These are phyloP conservation scores for Itoplectis maculator DNA, from an alignment of 2,888 invertebrate species.

Conservation along the genomic window DNA sequence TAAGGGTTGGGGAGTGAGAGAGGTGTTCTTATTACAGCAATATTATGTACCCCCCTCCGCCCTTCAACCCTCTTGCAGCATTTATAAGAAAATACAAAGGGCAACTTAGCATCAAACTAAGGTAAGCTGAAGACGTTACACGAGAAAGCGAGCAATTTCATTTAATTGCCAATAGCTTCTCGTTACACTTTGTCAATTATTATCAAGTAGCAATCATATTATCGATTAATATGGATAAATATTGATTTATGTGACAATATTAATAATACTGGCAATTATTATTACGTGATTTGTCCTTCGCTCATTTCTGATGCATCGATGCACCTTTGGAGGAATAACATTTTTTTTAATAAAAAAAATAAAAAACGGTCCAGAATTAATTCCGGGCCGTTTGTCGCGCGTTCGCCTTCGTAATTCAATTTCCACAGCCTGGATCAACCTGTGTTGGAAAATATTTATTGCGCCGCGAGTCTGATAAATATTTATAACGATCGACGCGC, in stretches of 20 bases:
- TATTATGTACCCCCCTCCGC: too few species aligned
- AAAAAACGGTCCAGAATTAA: background rate
- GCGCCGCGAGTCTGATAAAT: background rate
- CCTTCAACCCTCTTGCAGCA: slow-evolving; percentile 36
- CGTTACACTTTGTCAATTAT: slow-evolving; percentile 53
- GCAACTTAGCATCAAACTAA: slow-evolving; percentile 53
- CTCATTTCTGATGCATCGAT: background rate
- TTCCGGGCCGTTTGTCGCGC: background rate
- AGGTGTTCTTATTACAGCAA: slow-evolving; percentile 72
- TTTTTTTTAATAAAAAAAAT: background rate
- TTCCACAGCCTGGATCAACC: too few species aligned
- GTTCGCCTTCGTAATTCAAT: background rate
- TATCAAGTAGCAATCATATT: too few species aligned
- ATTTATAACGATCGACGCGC: background rate
- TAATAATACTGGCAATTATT: too few species aligned
- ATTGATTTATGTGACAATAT: too few species aligned
- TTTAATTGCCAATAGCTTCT: slow-evolving; percentile 55
- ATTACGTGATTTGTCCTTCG: too few species aligned
- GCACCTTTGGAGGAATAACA: background rate
- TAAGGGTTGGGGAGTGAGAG: too few species aligned
- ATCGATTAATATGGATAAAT: too few species aligned
- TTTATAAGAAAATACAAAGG: slow-evolving; percentile 55
- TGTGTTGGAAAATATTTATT: too few species aligned
- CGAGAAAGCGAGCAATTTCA: slow-evolving; percentile 47
- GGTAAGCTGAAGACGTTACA: slow-evolving; percentile 43